Percentiles rank a stretch among this genome's conserved stretches.
These are phyloP conservation scores for Argyresthia albistria DNA, from an alignment of 2,888 invertebrate genomes.

Conservation along the genomic window DNA sequence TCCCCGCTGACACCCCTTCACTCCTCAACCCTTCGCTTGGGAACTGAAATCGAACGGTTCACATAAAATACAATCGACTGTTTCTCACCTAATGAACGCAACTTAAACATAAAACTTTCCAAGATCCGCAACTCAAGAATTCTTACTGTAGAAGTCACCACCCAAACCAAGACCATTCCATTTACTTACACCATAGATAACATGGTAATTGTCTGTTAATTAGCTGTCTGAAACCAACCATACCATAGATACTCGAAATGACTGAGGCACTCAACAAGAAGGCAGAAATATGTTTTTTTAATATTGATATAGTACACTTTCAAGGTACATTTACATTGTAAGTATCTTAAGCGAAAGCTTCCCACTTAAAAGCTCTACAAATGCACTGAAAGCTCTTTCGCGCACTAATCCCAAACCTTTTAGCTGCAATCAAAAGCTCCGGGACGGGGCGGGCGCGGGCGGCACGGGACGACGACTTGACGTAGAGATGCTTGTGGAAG, in stretches of 20 bases:
- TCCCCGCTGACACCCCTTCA: constrained; percentile 33
- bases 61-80: no score
- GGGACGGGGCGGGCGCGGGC: constrained; percentile 26
- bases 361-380: constrained; percentile 74
- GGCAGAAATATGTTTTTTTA: constrained; percentile 2
- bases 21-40: constrained; percentile 21
- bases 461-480: constrained; percentile 24
- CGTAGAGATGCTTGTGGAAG: constrained; percentile 66
- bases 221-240: no score
- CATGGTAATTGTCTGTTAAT: no score
- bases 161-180: no score
- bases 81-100: no score
- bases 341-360: constrained; percentile 72
- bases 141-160: no score
- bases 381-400: constrained; percentile 74
- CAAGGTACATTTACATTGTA: constrained; percentile 66
- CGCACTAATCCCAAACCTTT: constrained; percentile 73
- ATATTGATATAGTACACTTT: constrained; percentile 26
- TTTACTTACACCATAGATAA: no score
- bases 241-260: no score
- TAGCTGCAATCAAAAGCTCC: constrained; percentile 73
- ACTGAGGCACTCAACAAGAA: no score
- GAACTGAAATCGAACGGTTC: constrained; percentile 11
- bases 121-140: no score
- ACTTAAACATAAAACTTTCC: no score